Conservation (phyloP, 2,888 invertebrate genomes). For the Dione juno region DNA sequence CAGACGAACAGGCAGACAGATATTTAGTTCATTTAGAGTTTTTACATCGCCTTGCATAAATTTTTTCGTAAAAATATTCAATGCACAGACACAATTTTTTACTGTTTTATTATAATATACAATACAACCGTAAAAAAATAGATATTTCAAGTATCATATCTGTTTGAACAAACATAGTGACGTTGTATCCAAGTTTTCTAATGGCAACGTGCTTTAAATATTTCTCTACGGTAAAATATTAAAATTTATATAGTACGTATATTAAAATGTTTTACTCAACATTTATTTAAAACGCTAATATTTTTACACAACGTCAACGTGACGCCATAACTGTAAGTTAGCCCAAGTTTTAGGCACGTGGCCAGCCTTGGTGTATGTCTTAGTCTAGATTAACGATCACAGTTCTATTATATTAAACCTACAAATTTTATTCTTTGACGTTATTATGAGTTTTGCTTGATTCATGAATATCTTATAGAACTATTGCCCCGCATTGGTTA, state of each 20-base stretch:
- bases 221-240: neutral
- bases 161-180: neutral
- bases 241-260: neutral
- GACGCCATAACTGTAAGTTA: slow-evolving; percentile 41
- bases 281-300: slow-evolving; percentile 26
- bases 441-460: slow-evolving; percentile 39
- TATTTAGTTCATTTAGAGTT: no score
- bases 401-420: slow-evolving; percentile 44
- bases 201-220: neutral
- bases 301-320: slow-evolving; percentile 30
- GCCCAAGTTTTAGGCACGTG: slow-evolving; percentile 43
- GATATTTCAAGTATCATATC: neutral
- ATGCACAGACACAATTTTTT: no score
- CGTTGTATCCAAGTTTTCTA: neutral
- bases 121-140: no score
- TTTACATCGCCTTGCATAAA: no score
- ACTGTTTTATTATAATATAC: no score
- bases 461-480: slow-evolving; percentile 34
- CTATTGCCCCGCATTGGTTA: neutral
- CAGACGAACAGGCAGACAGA: no score
- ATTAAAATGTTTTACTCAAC: neutral
- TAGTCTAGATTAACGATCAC: slow-evolving; percentile 44
- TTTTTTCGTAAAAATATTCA: no score
- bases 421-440: slow-evolving; percentile 38
- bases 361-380: slow-evolving; percentile 43